Base-by-base conservation (phyloP, 2,797 vertebrate species). In the Periophthalmus magnuspinnatus region DNA sequence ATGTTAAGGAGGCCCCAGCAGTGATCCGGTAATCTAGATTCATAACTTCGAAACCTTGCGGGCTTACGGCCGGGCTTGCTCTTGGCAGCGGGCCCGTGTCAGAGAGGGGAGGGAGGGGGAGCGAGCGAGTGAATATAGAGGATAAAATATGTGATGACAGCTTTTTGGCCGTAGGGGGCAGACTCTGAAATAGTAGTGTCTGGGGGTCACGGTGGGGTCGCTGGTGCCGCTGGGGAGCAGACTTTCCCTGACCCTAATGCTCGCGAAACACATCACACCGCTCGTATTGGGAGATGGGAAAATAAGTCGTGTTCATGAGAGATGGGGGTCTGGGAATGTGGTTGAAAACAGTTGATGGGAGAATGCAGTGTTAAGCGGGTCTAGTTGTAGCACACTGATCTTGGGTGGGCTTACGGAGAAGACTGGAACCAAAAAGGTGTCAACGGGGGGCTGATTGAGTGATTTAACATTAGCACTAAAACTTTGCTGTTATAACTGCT, bases 81-180 rank as follows among this genome's bases (percentile, higher is more conserved):
- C 57, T 64, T 72, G 13, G 32, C n/a, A 34, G 5, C 32, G 48
- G 2, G 67, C 70, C 73, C 16, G 4, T 9, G 14, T 70, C 79
- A 74, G 65, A 50, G 71, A 74, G 79, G 71, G 71, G 60, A 71
- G 61, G 14, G 14, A 1, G 28, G 28, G 33, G 72, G 71, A 84
- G 85, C 85, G 81, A 84, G 77, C 76, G 83, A 71, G 79, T 41
- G 74, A 86, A 81, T 50, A 69, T 47, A 85, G 83, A 80, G 85
- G 81, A 86, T 86, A 89, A 91, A 88, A 90, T 84, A 88, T 89
- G 83, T 88, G 88, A 77, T 88, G 91, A 93, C 89, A 91, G 89
- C 79, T 92, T 87, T 89, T 90, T 90, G 89, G 86, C 89, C 68
- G 24, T 58, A 74, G 81, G 86, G 84, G 79, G 52, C 57, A 70